A percentile compares a stretch with the other conserved stretches of the same genome.
phyloP scores from a whole-genome alignment of 2,113 vertebrate genomes.

The Ciconia stormi region DNA sequence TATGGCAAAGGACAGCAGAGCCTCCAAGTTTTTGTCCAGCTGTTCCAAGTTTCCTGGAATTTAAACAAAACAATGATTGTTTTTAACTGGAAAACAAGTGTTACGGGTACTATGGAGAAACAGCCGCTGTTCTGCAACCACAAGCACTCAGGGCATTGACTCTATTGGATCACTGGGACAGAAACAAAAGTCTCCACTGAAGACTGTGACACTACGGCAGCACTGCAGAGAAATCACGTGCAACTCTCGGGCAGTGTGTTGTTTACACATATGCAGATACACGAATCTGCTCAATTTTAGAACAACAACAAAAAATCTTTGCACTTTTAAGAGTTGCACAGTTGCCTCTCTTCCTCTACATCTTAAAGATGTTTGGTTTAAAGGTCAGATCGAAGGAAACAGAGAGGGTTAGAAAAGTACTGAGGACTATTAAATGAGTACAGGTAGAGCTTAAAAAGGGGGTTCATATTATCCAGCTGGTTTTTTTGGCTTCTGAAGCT shows the following conservation, averaged over 20 bases:
- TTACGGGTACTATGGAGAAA: background rate
- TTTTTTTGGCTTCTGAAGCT: background rate
- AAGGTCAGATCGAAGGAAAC: background rate
- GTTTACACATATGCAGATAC: background rate
- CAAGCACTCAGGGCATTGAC: background rate
- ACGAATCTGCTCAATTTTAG: background rate
- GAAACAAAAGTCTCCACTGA: background rate
- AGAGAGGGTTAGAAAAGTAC: background rate
- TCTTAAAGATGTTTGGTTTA: background rate
- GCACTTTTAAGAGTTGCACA: background rate
- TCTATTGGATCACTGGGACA: background rate
- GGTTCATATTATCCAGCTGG: background rate
- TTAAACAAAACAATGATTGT: constrained; percentile 13
- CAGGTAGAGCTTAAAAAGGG: background rate
- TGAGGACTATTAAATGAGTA: background rate
- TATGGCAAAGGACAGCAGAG: constrained; percentile 94
- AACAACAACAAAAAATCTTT: background rate
- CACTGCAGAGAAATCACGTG: background rate
- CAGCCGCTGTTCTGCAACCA: background rate
- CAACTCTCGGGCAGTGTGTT: background rate
- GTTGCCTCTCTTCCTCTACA: background rate
- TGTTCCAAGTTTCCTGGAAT: constrained; percentile 91
- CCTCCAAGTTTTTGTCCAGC: constrained; percentile 97
- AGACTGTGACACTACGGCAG: background rate
- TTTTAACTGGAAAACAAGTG: background rate